Percentiles rank a stretch among this genome's conserved stretches.
phyloP scores from a whole-genome alignment of 2,797 vertebrate species.

The Anabas testudineus region DNA sequence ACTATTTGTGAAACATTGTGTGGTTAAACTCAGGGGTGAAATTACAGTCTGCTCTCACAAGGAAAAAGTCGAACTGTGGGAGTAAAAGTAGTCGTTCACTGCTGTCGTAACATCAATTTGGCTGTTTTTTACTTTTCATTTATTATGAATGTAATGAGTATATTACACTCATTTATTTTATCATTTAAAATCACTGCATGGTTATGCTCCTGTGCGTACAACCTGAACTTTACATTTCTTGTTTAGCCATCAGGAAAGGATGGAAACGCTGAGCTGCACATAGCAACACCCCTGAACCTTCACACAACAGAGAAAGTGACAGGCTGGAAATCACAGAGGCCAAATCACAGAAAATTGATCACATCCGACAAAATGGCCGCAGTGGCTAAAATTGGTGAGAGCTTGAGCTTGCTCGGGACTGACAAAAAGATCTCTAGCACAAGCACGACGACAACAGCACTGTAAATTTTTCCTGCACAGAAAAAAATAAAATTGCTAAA shows the following conservation, averaged over 20 bases:
- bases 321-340: constrained; percentile 69
- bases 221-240: constrained; percentile 13
- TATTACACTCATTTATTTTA: constrained; percentile 35
- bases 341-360: constrained; percentile 82
- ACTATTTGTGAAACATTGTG: constrained; percentile 69
- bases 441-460: constrained; percentile 30
- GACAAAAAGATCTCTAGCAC: constrained; percentile 6
- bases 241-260: constrained; percentile 12
- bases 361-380: constrained; percentile 81
- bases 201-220: no score
- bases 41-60: constrained; percentile 56
- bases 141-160: not conserved
- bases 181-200: constrained; percentile 36
- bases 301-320: constrained; percentile 51
- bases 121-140: constrained; percentile 9
- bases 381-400: constrained; percentile 71
- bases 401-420: constrained; percentile 44
- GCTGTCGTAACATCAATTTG: constrained; percentile 19
- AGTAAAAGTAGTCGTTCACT: constrained; percentile 47
- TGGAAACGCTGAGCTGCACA: constrained; percentile 31
- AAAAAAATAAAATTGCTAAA: constrained; percentile 4
- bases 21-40: constrained; percentile 62
- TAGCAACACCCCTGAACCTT: constrained; percentile 38
- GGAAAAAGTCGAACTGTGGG: constrained; percentile 38
- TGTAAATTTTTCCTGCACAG: not conserved